phyloP scores from a whole-genome alignment of 1,140 invertebrate genomes.

The Littorina saxatilis region DNA sequence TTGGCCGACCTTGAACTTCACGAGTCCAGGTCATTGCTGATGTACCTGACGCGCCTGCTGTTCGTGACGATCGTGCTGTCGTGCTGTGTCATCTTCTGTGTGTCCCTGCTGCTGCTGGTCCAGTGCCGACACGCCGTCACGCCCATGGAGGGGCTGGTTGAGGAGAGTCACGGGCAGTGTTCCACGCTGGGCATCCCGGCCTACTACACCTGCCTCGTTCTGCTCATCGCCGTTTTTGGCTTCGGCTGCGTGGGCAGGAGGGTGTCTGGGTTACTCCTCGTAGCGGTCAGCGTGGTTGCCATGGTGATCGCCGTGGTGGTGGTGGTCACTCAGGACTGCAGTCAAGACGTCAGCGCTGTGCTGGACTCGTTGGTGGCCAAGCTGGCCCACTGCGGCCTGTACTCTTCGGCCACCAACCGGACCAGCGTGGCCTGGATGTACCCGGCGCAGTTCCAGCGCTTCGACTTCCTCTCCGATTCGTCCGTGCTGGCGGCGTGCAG shows the following conservation, averaged over 20 bases:
- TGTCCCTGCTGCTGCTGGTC: conserved; percentile 34
- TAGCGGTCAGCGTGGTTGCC: conserved; percentile 37
- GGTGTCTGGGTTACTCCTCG: conserved; percentile 41
- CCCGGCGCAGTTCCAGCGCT: too few species aligned
- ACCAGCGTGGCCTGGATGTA: not conserved
- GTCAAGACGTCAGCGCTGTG: not conserved
- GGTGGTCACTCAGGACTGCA: conserved; percentile 28
- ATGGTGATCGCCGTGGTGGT: conserved; percentile 37
- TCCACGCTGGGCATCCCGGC: conserved; percentile 42
- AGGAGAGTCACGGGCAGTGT: conserved; percentile 34
- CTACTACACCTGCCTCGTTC: conserved; percentile 43
- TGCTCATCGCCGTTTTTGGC: conserved; percentile 47
- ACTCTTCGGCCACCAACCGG: not conserved
- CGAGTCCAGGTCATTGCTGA: not conserved
- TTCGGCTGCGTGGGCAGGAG: conserved; percentile 48
- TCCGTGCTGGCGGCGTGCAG: not conserved
- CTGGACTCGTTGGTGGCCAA: not conserved
- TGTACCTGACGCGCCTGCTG: conserved; percentile 23
- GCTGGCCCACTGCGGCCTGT: not conserved
- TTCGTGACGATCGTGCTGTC: conserved; percentile 28
- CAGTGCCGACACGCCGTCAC: conserved; percentile 31
- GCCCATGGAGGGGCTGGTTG: conserved; percentile 24
- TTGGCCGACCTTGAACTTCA: not conserved
- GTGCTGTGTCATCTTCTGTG: conserved; percentile 1
- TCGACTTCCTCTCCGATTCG: not conserved